Evolutionary conservation across 2,113 vertebrate species (phyloP), one percentile per base, ranked within the genome.

Genomic region (Carassius gibelio): DNA sequence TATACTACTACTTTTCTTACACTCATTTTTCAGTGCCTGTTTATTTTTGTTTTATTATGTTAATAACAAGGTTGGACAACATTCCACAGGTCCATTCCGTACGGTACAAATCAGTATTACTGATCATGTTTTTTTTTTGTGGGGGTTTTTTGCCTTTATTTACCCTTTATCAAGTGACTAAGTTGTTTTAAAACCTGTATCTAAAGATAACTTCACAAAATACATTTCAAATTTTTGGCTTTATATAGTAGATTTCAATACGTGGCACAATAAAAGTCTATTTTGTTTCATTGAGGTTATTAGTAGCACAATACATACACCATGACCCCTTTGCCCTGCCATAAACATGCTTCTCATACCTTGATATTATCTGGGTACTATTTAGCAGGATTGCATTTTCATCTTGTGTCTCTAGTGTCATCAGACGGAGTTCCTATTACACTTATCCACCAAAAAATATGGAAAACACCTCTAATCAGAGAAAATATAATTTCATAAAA

Each of bases 51-150:
- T 83, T 83, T 87, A 84, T 87, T 88, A 88, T 87, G 89, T 88
- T 88, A 88, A 91, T 91, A 55, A 83, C 81, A 88, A 90, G 88
- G 89, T 86, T 89, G 90, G 90, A 90, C 90, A 89, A 89, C 89
- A 83, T 92, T 90, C 87, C 82, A 62, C 42, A 30, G 59, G 85
- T 77, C 36, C 71, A 87, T 88, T 87, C 90, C 89, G 26, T 92
- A 91, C 90, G 93, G 93, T 93, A 93, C 92, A 91, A 86, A 92
- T 93, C 94, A 93, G 94, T 94, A 94, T 95, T 95, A 94, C 93
- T 93, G 93, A 94, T 91, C 91, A 90, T 38, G 36, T 38, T 38
- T 38, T 30, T 30, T 30, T 30, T 26, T 42, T 42, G 6, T 42
- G 6, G 91, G 59, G 36, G 64, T 91, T 88, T 88, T 77, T 74